These are phyloP conservation scores for Ditula angustiorana DNA, from an alignment of 2,888 invertebrate genomes.

Conservation along the genomic window DNA sequence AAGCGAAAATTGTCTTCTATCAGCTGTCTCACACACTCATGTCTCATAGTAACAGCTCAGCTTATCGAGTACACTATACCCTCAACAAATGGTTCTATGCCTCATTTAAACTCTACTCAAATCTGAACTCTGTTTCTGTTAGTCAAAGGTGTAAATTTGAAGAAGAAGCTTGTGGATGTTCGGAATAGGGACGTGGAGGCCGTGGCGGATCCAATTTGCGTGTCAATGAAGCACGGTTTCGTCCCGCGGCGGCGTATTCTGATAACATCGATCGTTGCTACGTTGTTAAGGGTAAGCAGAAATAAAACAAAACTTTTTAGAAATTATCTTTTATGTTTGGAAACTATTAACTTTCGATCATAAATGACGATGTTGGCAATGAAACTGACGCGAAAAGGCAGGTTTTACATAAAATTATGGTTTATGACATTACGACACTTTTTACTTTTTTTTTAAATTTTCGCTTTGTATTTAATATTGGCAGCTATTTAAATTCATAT, in stretches of 20 bases:
- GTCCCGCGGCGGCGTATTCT: conserved; percentile 20
- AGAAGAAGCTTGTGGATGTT: conserved; percentile 5
- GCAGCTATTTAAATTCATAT: too few relatives aligned
- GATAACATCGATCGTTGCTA: conserved; percentile 18
- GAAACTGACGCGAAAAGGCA: too few relatives aligned
- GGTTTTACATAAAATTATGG: too few relatives aligned
- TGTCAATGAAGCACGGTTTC: conserved; percentile 52
- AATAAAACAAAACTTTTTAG: neutral
- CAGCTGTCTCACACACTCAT: too few relatives aligned
- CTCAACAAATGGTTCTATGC: neutral
- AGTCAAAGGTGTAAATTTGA: too few relatives aligned
- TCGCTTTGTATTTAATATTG: too few relatives aligned
- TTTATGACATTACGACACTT: too few relatives aligned
- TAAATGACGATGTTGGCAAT: too few relatives aligned
- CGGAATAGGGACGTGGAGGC: conserved; percentile 12
- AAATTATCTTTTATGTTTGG: too few relatives aligned
- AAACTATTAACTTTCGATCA: too few relatives aligned
- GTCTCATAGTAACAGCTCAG: neutral
- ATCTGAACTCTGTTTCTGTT: neutral
- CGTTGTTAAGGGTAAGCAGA: conserved; percentile 10
- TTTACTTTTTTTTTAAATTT: too few relatives aligned
- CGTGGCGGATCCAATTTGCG: conserved; percentile 55
- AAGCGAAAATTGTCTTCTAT: neutral
- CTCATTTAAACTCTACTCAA: neutral
- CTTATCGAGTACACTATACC: neutral